phyloP scores from a whole-genome alignment of 2,888 invertebrate species.

The Furcula furcula region DNA sequence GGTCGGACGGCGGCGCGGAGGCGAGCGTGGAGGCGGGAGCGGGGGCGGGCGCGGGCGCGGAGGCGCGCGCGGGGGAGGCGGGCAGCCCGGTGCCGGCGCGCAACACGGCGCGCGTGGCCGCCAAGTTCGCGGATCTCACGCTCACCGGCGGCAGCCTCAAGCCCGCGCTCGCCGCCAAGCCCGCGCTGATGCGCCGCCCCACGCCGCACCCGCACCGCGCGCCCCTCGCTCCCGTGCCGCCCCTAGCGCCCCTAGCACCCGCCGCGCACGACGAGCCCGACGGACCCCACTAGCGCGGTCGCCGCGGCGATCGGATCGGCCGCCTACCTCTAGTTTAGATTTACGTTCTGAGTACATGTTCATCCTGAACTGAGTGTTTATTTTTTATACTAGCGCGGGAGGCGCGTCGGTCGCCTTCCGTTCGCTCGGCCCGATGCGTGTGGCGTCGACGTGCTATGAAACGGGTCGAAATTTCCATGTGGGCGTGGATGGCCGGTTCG shows the following conservation, averaged over 20 bases:
- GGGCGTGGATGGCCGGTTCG: too few relatives aligned
- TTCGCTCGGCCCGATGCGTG: constrained; percentile 10
- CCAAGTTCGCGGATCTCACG: constrained; percentile 84
- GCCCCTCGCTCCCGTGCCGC: constrained; percentile 20
- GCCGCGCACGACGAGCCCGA: too few relatives aligned
- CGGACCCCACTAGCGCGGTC: constrained; percentile 8
- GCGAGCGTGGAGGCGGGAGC: constrained; percentile 13
- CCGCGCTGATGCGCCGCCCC: constrained; percentile 85
- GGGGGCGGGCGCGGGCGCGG: constrained; percentile 12
- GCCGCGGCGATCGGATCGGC: constrained; percentile 5
- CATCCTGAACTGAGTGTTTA: constrained; percentile 26
- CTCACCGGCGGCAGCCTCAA: constrained; percentile 85
- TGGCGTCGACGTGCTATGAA: constrained; percentile 8
- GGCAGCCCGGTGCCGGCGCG: constrained; percentile 80
- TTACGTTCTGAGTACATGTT: too few relatives aligned
- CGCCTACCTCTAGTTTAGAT: too few relatives aligned
- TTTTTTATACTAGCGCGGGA: constrained; percentile 40
- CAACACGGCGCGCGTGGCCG: constrained; percentile 83
- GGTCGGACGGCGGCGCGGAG: constrained; percentile 22
- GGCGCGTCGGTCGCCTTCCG: constrained; percentile 13
- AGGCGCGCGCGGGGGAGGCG: constrained; percentile 12
- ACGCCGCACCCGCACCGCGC: constrained; percentile 55
- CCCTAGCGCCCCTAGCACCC: constrained; percentile 17
- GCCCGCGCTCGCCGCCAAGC: constrained; percentile 90
- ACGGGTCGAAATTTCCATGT: too few relatives aligned